phyloP scores from a whole-genome alignment of 2,113 vertebrate species.

The Pionites leucogaster region DNA sequence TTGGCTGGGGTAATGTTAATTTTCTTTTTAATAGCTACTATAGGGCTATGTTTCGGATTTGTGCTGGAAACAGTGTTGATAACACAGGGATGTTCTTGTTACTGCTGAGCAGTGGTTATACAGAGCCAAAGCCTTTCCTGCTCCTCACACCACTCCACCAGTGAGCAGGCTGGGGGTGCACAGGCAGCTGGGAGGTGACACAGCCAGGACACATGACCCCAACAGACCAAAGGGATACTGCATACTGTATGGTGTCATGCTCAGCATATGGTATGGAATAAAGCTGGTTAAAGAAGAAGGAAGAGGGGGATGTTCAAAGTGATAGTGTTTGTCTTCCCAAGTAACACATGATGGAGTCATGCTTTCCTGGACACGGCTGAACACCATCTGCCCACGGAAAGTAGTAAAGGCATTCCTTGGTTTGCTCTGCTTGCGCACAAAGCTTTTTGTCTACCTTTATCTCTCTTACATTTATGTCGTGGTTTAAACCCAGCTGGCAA shows the following conservation, averaged over 20 bases:
- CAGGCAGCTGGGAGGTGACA: background rate
- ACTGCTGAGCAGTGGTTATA: background rate
- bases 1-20: background rate
- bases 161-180: fast-evolving
- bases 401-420: background rate
- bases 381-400: background rate
- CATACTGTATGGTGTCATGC: background rate
- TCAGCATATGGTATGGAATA: background rate
- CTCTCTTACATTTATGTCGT: background rate
- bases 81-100: background rate
- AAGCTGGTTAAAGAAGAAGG: background rate
- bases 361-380: background rate
- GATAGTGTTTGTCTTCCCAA: background rate
- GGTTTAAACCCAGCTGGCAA: no score
- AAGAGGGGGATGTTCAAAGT: background rate
- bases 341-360: background rate
- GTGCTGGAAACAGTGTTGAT: background rate
- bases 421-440: fast-evolving
- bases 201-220: background rate
- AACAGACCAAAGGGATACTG: background rate
- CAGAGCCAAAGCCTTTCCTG: background rate
- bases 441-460: background rate
- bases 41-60: background rate
- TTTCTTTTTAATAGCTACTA: background rate
- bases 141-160: background rate